Evolutionary conservation across 2,113 vertebrate genomes (phyloP), one percentile per base, ranked within the genome.

Genomic region (Vulpes ferrilata): DNA sequence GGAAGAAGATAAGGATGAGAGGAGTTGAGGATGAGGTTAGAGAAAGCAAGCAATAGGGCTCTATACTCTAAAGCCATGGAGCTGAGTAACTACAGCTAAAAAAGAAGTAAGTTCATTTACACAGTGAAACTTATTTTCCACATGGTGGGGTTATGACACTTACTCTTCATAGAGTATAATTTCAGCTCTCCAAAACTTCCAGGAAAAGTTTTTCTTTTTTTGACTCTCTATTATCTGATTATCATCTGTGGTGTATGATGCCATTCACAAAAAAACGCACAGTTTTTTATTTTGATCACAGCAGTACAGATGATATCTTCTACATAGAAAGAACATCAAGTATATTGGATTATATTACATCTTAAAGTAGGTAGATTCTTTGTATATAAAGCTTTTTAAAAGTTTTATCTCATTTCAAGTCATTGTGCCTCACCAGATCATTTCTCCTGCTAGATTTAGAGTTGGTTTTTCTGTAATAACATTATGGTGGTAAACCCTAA

Each of bases 41-140:
- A 32, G 53, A 76, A 81, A 25, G 23, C 23, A 76, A 62, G 5
- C 38, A 71, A 53, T 32, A 93, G 30, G 20, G 5, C 53, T 67
- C 11, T 64, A 12, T 81, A 67, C 53, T 67, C 11, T 64, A 12
- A 84, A 67, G 23, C 38, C 23, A 57, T 35, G 10, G 60, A 93
- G 43, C 57, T 43, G 67, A 93, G 78, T 43, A 89, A 82, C 93
- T 93, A 84, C 13, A 96, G 38, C 67, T 87, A 48, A 86, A 78
- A 53, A 85, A 74, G 32, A 74, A 76, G n/a, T 59, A 62, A 53
- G 1, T 9, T 64, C 53, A 71, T 79, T 96, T 60, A 71, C 57
- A 35, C 1, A 43, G 53, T 87, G 17, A 76, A 94, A 88, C 60
- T 51, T 35, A 48, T 55, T 95, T 85, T 85, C 53, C 59, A 64